These are phyloP conservation scores for Eurytoma adleriae DNA, from an alignment of 2,888 invertebrate genomes.

Conservation along the genomic window DNA sequence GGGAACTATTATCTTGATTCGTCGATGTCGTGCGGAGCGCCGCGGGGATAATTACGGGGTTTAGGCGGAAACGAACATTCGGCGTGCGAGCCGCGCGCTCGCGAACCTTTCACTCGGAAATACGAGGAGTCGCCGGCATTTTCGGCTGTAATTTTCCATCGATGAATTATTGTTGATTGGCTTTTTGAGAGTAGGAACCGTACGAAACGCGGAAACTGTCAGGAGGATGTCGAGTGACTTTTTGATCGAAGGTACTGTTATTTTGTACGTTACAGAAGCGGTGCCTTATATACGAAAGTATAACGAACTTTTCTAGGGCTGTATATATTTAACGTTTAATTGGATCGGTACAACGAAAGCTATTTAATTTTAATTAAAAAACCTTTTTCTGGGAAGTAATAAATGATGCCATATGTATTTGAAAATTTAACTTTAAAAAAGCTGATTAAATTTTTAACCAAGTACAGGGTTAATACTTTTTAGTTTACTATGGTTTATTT, in stretches of 20 bases:
- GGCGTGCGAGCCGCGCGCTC: conserved; percentile 8
- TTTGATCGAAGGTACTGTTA: conserved; percentile 49
- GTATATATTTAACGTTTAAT: no score
- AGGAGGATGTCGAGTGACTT: conserved; percentile 34
- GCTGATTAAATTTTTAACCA: no score
- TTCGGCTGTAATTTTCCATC: conserved; percentile 34
- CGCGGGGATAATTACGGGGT: conserved; percentile 65
- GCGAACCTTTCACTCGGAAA: neutral
- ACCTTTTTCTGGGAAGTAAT: no score
- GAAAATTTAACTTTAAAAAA: no score
- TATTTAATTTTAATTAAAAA: no score
- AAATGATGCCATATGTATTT: no score
- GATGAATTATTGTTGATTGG: conserved; percentile 7
- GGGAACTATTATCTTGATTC: conserved; percentile 48
- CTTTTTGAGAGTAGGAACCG: conserved; percentile 5
- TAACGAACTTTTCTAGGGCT: no score
- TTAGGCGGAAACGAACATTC: conserved; percentile 49
- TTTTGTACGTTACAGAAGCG: neutral
- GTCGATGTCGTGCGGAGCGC: conserved; percentile 51
- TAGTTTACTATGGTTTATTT: neutral
- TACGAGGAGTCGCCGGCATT: conserved; percentile 7
- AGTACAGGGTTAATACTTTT: neutral
- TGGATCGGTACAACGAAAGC: no score
- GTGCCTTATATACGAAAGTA: no score
- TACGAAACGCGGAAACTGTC: conserved; percentile 9